phyloP scores from a whole-genome alignment of 2,888 invertebrate genomes.

The Dermolepida albohirtum region DNA sequence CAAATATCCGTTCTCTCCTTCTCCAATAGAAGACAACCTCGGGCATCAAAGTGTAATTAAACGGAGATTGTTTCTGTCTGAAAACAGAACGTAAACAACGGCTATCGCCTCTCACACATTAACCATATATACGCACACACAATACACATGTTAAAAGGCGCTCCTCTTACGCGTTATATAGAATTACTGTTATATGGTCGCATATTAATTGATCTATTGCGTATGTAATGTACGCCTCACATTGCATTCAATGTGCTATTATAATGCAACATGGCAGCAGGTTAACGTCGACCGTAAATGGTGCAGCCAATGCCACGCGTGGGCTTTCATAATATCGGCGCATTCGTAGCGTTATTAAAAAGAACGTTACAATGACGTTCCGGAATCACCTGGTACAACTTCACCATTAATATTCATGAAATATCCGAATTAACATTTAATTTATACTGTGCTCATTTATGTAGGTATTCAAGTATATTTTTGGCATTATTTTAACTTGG shows the following conservation, averaged over 20 bases:
- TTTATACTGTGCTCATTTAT: no score
- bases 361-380: slow-evolving; percentile 18
- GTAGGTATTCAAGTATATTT: no score
- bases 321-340: slow-evolving; percentile 33
- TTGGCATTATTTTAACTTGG: no score
- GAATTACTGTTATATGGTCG: slow-evolving; percentile 31
- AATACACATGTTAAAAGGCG: not conserved
- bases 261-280: slow-evolving; percentile 26
- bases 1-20: slow-evolving; percentile 10
- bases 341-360: slow-evolving; percentile 25
- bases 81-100: slow-evolving; percentile 28
- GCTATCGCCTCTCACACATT: slow-evolving; percentile 7
- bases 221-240: slow-evolving; percentile 20
- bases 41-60: slow-evolving; percentile 15
- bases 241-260: slow-evolving; percentile 19
- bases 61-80: slow-evolving; percentile 14
- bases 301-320: slow-evolving; percentile 41
- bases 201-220: slow-evolving; percentile 37
- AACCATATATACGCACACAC: not conserved
- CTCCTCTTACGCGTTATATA: not conserved
- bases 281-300: slow-evolving; percentile 34
- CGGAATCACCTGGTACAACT: slow-evolving; percentile 5
- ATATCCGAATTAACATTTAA: not conserved
- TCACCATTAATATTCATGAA: slow-evolving; percentile 11
- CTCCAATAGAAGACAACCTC: slow-evolving; percentile 14